Evolutionary conservation across 2,797 vertebrate species (phyloP).

Genomic region (Ciconia nigra): DNA sequence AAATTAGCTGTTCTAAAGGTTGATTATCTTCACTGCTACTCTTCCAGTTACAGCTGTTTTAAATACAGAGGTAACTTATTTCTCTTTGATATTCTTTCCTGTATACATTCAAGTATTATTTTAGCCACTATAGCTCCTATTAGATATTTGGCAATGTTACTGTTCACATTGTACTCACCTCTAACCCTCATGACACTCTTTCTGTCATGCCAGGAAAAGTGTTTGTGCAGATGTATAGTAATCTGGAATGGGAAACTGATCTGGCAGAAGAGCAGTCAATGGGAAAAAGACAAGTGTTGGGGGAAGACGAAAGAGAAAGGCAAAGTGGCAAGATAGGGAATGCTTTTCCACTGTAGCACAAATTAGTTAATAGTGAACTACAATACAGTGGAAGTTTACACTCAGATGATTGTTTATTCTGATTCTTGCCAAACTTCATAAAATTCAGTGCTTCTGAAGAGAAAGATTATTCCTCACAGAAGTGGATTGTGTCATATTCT

Average conservation of each 20-base stretch:
- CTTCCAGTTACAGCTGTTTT: not conserved
- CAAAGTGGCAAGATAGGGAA: not conserved
- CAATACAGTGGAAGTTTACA: not conserved
- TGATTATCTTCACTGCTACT: not conserved
- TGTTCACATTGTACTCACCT: not conserved
- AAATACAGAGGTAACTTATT: not conserved
- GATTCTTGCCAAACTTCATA: not conserved
- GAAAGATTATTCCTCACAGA: not conserved
- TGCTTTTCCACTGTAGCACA: not conserved
- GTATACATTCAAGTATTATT: not conserved
- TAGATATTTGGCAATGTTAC: not conserved
- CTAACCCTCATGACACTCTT: not conserved
- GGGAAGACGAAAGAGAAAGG: not conserved
- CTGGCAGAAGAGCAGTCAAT: not conserved
- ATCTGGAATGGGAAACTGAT: not conserved
- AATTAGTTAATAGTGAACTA: not conserved
- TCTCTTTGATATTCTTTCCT: not conserved
- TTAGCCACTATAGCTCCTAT: not conserved
- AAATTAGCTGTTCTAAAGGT: not conserved
- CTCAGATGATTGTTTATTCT: not conserved
- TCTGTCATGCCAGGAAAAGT: not conserved
- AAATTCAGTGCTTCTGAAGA: not conserved
- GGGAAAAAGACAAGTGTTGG: not conserved
- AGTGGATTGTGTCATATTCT: not conserved
- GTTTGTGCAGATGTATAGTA: not conserved